Base-by-base conservation (phyloP, 1,140 invertebrate genomes). In the Zaprionus camerounensis region DNA sequence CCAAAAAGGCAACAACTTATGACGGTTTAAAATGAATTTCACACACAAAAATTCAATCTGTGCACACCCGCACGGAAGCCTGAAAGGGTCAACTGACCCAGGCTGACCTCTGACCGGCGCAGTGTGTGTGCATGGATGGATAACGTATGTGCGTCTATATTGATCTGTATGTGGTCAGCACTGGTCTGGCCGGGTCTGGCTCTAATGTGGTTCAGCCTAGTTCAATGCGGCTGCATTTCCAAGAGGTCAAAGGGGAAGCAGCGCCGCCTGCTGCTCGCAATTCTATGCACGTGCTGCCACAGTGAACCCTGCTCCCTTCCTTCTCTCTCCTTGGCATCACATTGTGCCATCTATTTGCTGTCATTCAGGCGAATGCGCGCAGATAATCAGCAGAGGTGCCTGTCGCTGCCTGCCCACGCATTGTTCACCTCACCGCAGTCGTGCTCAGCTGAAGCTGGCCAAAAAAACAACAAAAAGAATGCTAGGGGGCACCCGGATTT, bases 401-500 rank as follows among this genome's bases (percentile, higher is more conserved):
- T 41, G 22, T 28, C 12, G 20, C 17, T 66, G 72, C 20, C 13
- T 71, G 73, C 20, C 71, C 53, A 73, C 64, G 55, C 57, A 55
- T 72, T 67, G 53, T 76, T 65, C 24, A 58, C 55, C 38, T n/a
- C 22, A 15, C 31, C 15, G 6, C 17, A n/a, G 20, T 24, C 20
- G 49, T 34, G 49, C 51, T 34, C 22, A 9, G n/a, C n/a, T 41
- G 7, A 34, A 5, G 26, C 9, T 44, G 82, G 61, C 71, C 76
- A 76, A 55, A 69, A 85, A 85, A 71, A 63, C 9, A 44, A 31
- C 46, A 59, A 51, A 53, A 20, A 6, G 0, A 15, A 1, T 59
- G 56, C 4, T 11, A 97, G 96, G 96, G 96, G 96, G 95, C 96
- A 97, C 96, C 96, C 96, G 96, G 96, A 96, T 96, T 97, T 97